Conservation (phyloP, 2,888 invertebrate species). For the Drosophila mettleri region DNA sequence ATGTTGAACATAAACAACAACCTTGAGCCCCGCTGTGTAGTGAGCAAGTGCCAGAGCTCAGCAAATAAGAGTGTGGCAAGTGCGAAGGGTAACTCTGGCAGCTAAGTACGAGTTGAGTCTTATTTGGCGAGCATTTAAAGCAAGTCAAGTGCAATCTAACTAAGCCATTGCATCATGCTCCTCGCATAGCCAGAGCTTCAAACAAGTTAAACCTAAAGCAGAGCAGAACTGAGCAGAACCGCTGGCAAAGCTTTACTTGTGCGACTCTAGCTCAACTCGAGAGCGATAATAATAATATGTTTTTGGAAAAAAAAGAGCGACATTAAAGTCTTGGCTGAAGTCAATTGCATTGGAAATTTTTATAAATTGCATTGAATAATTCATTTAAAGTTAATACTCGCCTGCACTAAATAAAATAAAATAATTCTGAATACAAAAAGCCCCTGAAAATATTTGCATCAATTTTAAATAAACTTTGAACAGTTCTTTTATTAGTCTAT, state of each 20-base stretch:
- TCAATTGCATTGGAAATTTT: too few relatives aligned
- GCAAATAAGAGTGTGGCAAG: constrained; percentile 21
- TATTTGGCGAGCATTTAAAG: constrained; percentile 53
- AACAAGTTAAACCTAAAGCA: constrained; percentile 25
- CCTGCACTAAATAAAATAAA: not conserved
- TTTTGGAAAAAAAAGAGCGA: not conserved
- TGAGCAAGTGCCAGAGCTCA: constrained; percentile 20
- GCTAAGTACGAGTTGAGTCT: constrained; percentile 47
- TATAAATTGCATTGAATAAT: too few relatives aligned
- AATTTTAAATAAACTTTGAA: not conserved
- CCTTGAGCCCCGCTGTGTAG: constrained; percentile 33
- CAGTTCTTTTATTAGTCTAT: too few relatives aligned
- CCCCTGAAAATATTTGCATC: too few relatives aligned
- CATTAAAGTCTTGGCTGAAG: too few relatives aligned
- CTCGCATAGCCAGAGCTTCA: constrained; percentile 20
- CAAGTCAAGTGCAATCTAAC: constrained; percentile 71
- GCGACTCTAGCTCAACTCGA: constrained; percentile 9
- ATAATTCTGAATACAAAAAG: not conserved
- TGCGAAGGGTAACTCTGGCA: constrained; percentile 1
- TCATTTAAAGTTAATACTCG: too few relatives aligned
- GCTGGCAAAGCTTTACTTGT: constrained; percentile 32
- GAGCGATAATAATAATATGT: not conserved
- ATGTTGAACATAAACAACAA: constrained; percentile 28
- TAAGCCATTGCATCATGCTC: constrained; percentile 67
- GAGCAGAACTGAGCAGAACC: constrained; percentile 1